Evolutionary conservation across 2,888 invertebrate genomes (phyloP), one percentile per base, ranked within the genome.

Genomic region (Atethmia centrago): DNA sequence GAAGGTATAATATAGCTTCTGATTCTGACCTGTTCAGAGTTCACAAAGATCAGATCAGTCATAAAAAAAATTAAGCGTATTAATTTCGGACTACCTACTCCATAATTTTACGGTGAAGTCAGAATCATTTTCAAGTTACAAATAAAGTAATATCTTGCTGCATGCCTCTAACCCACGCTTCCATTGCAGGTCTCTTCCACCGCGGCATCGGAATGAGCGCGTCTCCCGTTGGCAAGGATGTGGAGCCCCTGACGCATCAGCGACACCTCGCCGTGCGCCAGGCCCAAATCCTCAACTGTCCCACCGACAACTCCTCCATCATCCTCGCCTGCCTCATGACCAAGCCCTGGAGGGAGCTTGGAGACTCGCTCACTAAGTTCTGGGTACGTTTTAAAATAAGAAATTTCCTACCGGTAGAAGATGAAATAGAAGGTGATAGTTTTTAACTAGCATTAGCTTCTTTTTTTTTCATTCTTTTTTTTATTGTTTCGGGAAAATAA

Each of bases 141-240:
- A 3, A n/a, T n/a, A n/a, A n/a, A n/a, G n/a, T n/a, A n/a, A n/a
- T n/a, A n/a, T n/a, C n/a, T n/a, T n/a, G n/a, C n/a, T n/a, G n/a
- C n/a, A 9, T 55, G 16, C 9, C 55, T 55, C 16, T 28, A 28
- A 55, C 16, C 3, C 31, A n/a, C 10, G n/a, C n/a, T 19, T 31
- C 16, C 12, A 3, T 68, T 71, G 5, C 87, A 97, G 97, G 97
- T 65, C 93, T 98, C 0, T 98, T 98, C 91, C 98, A 98, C 88
- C 96, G 97, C 70, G 98, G 96, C 0, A 97, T 98, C 28, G 96
- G 97, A 0, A 97, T 97, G 97, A 98, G 98, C 86, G 97, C 97
- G 0, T 96, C 98, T 0, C 96, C 97, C 0, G 94, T 97, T 0
- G 95, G 94, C 14, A 97, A 97, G 61, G 96, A 40, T 2, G 7